Evolutionary conservation across 2,888 invertebrate genomes (phyloP), one percentile per base, ranked within the genome.

Genomic region (Myopa testacea): DNA sequence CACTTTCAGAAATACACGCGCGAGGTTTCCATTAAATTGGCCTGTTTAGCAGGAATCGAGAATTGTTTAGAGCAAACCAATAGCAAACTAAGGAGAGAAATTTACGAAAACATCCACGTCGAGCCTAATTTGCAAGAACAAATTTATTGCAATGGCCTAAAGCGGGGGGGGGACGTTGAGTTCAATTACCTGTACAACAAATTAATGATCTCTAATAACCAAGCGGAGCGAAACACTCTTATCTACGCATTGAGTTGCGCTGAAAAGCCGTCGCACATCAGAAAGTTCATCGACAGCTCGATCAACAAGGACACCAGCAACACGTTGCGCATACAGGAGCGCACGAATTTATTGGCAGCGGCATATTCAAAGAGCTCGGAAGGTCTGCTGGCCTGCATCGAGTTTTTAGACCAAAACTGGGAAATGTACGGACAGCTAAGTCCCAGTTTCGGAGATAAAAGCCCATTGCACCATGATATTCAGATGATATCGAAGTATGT

Each of bases 161-260:
- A 86, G 37, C 81, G 84, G 67, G 84, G 86, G 0, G 90, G 86
- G 0, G 90, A 91, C 4, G 89, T 85, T 0, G 91, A 93, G 84
- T 95, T 94, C 90, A 87, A 93, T 72, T 93, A 91, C 87, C 89
- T 93, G 14, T 93, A 92, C 90, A 78, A 90, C 0, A 89, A 89
- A 78, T 93, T 93, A 83, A 83, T 89, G 72, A 82, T 81, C 0
- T 91, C 91, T 0, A 88, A 90, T 0, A 91, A 92, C 77, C 92
- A 93, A 10, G 91, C 92, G 0, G 93, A 93, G 80, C 91, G 92
- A 79, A 87, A 90, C 0, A 90, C 91, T 19, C 87, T 95, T 0
- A 90, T 94, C 67, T 89, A 90, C 0, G 91, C 93, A 0, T 85
- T 96, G 71, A 93, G 93, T 10, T 95, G 95, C 83, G 91, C 93